These are phyloP conservation scores for human (Homo sapiens) DNA, from an alignment of 2,113 vertebrate species.

Conservation along the genomic window GRCh38 chr16:64274001-64274500, in stretches of 20 bases:
- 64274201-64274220: not conserved
- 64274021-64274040: not conserved
- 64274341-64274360: not conserved
- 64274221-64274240: not conserved
- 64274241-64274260: not conserved
- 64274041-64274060: not conserved
- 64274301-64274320: not conserved
- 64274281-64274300: not conserved
- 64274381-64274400: not conserved
- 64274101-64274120: not conserved
- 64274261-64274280: not conserved
- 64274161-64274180: conserved; percentile 26
- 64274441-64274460: not conserved
- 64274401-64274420: not conserved
- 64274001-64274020: not conserved
- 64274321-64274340: not conserved
- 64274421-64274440: not conserved
- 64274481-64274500: not conserved
- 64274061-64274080: not conserved
- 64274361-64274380: not conserved
- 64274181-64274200: not conserved
- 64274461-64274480: not conserved
- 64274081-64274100: not conserved
- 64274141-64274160: conserved; percentile 12
- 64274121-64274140: conserved; percentile 47